phyloP scores from a whole-genome alignment of 92 coral and sea anemone species.

The Desmophyllum pertusum region DNA sequence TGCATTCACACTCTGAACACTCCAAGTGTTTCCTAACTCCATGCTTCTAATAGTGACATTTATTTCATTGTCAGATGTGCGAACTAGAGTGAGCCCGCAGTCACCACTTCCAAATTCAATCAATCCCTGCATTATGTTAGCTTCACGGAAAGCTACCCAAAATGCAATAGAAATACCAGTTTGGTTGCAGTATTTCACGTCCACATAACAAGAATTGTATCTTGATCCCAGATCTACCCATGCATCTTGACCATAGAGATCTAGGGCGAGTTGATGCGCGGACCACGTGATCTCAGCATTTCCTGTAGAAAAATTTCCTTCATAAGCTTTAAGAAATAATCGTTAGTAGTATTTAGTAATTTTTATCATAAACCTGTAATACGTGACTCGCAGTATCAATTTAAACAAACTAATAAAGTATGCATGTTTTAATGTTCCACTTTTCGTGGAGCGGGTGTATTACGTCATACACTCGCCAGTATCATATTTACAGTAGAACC shows the following conservation, averaged over 20 bases:
- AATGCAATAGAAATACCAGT: conserved; percentile 67
- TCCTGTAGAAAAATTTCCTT: conserved; percentile 6
- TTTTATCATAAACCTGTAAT: background rate
- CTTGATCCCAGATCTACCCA: conserved; percentile 74
- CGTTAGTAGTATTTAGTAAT: too few species aligned
- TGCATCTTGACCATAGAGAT: conserved; percentile 45
- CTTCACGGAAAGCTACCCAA: conserved; percentile 63
- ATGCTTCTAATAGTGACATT: conserved; percentile 53
- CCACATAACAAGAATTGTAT: conserved; percentile 61
- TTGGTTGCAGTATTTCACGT: conserved; percentile 54
- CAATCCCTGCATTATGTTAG: conserved; percentile 27
- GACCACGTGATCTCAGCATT: conserved; percentile 50
- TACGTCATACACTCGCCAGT: too few species aligned
- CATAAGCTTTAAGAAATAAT: background rate
- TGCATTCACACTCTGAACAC: conserved; percentile 31
- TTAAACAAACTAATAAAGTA: too few species aligned
- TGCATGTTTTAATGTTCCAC: too few species aligned
- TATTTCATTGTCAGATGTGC: conserved; percentile 37
- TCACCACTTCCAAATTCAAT: conserved; percentile 58
- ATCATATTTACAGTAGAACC: too few species aligned
- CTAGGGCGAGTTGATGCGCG: conserved; percentile 39
- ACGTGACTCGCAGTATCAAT: too few species aligned
- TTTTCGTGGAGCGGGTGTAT: too few species aligned
- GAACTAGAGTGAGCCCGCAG: conserved; percentile 54
- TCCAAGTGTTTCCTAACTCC: conserved; percentile 48